Evolutionary conservation across 2,888 invertebrate species (phyloP), one percentile per base, ranked within the genome.

Genomic region (Chromoteleia sp.): DNA sequence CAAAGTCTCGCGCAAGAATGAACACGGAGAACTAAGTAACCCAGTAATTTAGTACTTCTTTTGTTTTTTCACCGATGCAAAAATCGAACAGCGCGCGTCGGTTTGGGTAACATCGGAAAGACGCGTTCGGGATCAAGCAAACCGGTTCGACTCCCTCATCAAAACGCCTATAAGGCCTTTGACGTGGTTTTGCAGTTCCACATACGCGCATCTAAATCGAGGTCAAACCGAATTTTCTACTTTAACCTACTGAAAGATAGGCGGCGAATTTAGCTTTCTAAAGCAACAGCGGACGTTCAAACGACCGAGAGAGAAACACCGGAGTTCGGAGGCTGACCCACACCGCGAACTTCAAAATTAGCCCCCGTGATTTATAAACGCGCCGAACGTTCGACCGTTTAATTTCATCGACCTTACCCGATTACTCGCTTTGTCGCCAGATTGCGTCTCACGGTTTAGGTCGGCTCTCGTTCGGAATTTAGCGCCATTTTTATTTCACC

Each of bases 211-310:
- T 86, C 85, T 87, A 89, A 89, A 91, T 90, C 87, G 91, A 90
- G 91, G 91, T 91, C 91, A 90, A 88, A 91, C 91, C 91, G 86
- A 91, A 91, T 91, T 91, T 91, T 91, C 91, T 91, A 91, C 90
- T 91, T 90, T 91, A 91, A 91, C 91, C 91, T 91, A 91, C 91
- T 91, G 88, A 89, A 91, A 89, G 77, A 63, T 79, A 76, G 83
- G 88, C 87, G 86, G 89, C 88, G 87, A 91, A 91, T 91, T 91
- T 90, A 91, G 90, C 91, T 91, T 91, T 91, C 91, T 91, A 91
- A 91, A 91, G 85, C 87, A 80, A 83, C 83, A 75, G 83, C 83
- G 84, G 83, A 83, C 79, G 75, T 50, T 76, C 76, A 50, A 76
- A 59, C 80, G 74, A 61, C 78, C 77, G 67, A 78, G 70, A 70